Conservation (phyloP, 2,797 vertebrate species). For the Cossypha heuglini region DNA sequence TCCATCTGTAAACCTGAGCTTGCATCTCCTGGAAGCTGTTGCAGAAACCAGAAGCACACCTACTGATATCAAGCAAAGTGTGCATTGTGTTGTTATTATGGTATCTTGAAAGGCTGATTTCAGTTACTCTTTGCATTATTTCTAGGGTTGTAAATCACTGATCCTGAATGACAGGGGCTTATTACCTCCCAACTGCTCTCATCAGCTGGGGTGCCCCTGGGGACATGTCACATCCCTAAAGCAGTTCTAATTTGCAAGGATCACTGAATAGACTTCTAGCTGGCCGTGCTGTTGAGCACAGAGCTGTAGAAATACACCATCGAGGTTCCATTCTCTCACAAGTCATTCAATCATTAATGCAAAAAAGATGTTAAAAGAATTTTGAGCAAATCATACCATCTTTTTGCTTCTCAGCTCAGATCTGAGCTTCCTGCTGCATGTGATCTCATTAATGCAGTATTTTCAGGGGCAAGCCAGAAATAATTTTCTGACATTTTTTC, state of each 20-base stretch:
- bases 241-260: neutral
- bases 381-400: neutral
- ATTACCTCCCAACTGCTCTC: neutral
- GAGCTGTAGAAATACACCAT: neutral
- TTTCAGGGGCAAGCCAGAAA: neutral
- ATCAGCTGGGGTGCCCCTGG: neutral
- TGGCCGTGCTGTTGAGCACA: neutral
- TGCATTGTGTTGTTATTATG: neutral
- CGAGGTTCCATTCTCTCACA: neutral
- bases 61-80: neutral
- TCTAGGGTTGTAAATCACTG: neutral
- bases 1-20: neutral
- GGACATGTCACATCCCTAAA: neutral
- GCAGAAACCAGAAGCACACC: neutral
- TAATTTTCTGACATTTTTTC: neutral
- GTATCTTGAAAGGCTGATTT: neutral
- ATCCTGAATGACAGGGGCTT: neutral
- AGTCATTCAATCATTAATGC: neutral
- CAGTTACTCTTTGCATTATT: neutral
- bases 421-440: neutral
- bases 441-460: neutral
- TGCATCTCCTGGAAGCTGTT: neutral
- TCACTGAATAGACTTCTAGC: neutral
- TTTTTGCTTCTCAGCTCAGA: neutral
- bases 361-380: neutral